phyloP scores from a whole-genome alignment of 2,113 vertebrate species.

The Orientallactaga bullata region DNA sequence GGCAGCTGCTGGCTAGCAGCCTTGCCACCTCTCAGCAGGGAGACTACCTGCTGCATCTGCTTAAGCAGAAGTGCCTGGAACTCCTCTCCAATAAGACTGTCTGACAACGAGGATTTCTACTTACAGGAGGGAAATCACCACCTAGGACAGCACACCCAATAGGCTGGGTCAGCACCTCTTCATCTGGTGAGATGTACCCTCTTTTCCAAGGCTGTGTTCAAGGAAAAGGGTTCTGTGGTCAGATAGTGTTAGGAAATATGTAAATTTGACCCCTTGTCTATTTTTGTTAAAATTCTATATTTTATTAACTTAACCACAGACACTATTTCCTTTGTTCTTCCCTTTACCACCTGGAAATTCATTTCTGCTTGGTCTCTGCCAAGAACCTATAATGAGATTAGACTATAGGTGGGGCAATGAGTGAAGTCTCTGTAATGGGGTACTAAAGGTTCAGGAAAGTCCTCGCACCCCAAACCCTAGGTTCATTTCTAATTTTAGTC shows the following conservation, averaged over 20 bases:
- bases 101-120: not conserved
- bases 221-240: not conserved
- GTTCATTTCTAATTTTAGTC: too few relatives aligned
- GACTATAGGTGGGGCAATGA: not conserved
- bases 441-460: too few relatives aligned
- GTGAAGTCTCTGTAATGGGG: not conserved
- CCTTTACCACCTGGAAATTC: not conserved
- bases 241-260: not conserved
- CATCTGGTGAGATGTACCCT: not conserved
- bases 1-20: slow-evolving; percentile 44
- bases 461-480: too few relatives aligned
- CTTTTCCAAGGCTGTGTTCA: not conserved
- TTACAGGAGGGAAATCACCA: not conserved
- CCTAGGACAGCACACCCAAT: not conserved
- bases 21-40: not conserved
- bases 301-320: not conserved
- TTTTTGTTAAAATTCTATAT: not conserved
- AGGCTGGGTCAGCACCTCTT: not conserved
- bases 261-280: not conserved
- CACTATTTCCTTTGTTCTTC: not conserved
- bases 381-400: not conserved
- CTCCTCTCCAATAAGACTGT: not conserved
- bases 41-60: slow-evolving; percentile 21
- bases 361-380: not conserved
- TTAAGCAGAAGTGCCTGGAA: slow-evolving; percentile 40